Conservation (phyloP, 1,140 invertebrate species). For the Charaxes varanes region DNA sequence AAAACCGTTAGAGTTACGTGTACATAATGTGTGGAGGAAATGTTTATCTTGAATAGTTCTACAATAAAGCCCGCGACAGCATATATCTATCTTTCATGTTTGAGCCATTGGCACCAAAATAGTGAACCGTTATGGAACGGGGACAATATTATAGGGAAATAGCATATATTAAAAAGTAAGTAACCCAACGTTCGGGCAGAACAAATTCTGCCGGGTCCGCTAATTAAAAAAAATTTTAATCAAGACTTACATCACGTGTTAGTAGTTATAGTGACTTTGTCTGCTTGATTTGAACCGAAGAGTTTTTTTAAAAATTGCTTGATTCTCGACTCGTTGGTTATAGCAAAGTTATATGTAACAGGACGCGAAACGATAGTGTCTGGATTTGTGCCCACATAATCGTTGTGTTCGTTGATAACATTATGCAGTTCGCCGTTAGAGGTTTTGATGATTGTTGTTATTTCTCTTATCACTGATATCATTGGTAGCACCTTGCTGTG, state of each 20-base stretch:
- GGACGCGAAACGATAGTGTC: conserved; percentile 19
- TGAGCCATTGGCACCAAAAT: too few relatives aligned
- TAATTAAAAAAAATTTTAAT: background rate
- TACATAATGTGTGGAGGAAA: too few relatives aligned
- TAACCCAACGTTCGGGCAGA: too few relatives aligned
- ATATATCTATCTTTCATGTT: too few relatives aligned
- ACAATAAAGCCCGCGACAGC: too few relatives aligned
- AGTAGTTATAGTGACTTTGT: conserved; percentile 29
- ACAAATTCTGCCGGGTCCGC: too few relatives aligned
- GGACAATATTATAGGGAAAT: too few relatives aligned
- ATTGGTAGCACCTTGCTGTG: conserved; percentile 32
- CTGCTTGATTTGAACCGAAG: conserved; percentile 30
- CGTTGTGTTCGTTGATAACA: conserved; percentile 35
- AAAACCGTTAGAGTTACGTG: too few relatives aligned
- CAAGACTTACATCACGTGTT: background rate
- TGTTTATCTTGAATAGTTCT: too few relatives aligned
- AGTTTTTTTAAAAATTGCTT: conserved; percentile 35
- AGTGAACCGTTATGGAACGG: too few relatives aligned
- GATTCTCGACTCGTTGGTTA: conserved; percentile 23
- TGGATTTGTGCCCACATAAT: conserved; percentile 30
- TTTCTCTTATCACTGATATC: conserved; percentile 37
- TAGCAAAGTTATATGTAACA: conserved; percentile 31
- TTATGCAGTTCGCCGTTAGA: conserved; percentile 39
- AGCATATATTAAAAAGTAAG: too few relatives aligned
- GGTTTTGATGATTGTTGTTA: conserved; percentile 41